These are phyloP conservation scores for Eleutherodactylus coqui DNA, from an alignment of 2,797 vertebrate species.

Conservation along the genomic window DNA sequence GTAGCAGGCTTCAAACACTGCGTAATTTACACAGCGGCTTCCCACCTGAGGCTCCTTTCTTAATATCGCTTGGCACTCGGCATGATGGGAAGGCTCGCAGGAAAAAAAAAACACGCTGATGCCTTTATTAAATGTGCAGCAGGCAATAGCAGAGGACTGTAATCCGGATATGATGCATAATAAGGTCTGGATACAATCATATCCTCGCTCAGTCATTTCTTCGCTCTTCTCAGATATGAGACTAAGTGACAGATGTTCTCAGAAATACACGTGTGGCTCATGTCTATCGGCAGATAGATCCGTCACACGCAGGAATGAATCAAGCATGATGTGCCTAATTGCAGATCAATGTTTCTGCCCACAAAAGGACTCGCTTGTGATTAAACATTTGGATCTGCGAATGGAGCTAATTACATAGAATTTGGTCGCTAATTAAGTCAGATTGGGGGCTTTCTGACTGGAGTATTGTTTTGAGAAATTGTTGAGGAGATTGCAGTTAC, in stretches of 20 bases:
- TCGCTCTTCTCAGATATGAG: not conserved
- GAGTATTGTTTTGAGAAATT: not conserved
- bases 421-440: not conserved
- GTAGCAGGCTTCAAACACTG: constrained; percentile 61
- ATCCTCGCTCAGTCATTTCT: not conserved
- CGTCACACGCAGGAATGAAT: constrained; percentile 32
- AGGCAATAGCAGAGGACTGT: not conserved
- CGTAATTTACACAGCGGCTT: constrained; percentile 61
- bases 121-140: constrained; percentile 52
- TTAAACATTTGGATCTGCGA: constrained; percentile 5
- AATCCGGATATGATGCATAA: constrained; percentile 26
- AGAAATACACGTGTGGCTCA: constrained; percentile 6
- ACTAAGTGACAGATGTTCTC: constrained; percentile 19
- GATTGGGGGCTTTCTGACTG: not conserved
- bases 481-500: not conserved
- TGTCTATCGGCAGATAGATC: constrained; percentile 38
- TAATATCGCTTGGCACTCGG: constrained; percentile 61
- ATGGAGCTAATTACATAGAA: constrained; percentile 13
- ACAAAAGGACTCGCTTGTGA: constrained; percentile 12
- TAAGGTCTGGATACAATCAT: not conserved
- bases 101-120: constrained; percentile 34
- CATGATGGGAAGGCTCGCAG: constrained; percentile 30
- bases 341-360: constrained; percentile 31
- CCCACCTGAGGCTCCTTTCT: constrained; percentile 61
- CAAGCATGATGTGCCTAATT: constrained; percentile 48